These are phyloP conservation scores for Allobates femoralis DNA, from an alignment of 2,797 vertebrate species.

Conservation along the genomic window DNA sequence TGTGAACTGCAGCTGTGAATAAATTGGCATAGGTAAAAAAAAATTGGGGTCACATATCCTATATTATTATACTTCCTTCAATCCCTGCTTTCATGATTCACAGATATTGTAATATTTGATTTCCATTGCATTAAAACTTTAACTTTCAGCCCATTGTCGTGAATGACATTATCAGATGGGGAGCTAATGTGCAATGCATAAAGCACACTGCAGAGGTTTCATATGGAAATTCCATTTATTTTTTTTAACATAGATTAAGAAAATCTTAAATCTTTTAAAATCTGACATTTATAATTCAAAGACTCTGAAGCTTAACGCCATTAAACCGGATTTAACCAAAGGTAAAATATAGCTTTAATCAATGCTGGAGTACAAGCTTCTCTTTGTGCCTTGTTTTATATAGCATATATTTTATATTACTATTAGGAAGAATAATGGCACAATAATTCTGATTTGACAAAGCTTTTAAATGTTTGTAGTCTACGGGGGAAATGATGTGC, in stretches of 20 bases:
- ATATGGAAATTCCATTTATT: constrained; percentile 26
- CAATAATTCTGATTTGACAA: constrained; percentile 62
- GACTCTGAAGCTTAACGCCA: constrained; percentile 41
- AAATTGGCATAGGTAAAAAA: too few species aligned
- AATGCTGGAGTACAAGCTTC: constrained; percentile 48
- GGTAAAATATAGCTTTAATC: constrained; percentile 63
- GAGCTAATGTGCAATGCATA: not conserved
- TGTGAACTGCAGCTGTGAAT: too few species aligned
- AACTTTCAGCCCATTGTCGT: not conserved
- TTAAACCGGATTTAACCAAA: constrained; percentile 57
- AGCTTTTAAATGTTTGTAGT: constrained; percentile 64
- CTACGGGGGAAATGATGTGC: constrained; percentile 57
- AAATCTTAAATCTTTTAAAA: constrained; percentile 46
- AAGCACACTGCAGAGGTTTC: not conserved
- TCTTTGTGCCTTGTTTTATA: constrained; percentile 55
- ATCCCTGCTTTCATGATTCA: not conserved
- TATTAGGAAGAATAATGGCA: constrained; percentile 63
- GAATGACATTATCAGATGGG: too few species aligned
- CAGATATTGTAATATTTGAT: not conserved
- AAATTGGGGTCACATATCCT: too few species aligned
- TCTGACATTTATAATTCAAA: constrained; percentile 51
- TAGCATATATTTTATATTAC: constrained; percentile 61
- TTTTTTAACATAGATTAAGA: constrained; percentile 45
- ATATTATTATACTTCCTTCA: not conserved
- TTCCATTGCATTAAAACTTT: too few species aligned